phyloP scores from a whole-genome alignment of 2,113 vertebrate species.

The Anas platyrhynchos region DNA sequence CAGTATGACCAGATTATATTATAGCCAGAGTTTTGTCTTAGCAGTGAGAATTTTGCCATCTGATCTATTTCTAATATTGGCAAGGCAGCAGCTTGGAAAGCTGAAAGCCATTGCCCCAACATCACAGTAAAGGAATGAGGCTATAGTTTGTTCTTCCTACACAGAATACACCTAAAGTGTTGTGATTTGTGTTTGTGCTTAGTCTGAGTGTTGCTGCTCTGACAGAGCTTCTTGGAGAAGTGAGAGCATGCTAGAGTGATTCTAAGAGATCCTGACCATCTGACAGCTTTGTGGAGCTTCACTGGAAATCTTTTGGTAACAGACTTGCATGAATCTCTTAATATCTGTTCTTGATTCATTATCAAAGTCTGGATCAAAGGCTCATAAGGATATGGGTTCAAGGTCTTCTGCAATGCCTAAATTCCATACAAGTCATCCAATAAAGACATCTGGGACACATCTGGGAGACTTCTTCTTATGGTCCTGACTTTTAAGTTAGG shows the following conservation, averaged over 20 bases:
- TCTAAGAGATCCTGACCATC: neutral
- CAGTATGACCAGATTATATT: neutral
- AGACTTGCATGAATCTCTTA: neutral
- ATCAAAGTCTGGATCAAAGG: neutral
- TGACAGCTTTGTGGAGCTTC: neutral
- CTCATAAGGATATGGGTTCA: neutral
- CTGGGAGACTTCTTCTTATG: neutral
- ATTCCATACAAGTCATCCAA: neutral
- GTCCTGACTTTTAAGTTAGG: fast-evolving
- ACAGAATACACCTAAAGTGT: neutral
- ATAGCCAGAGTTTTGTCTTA: neutral
- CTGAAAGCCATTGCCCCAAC: neutral
- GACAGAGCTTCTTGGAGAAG: neutral
- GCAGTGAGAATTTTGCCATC: neutral
- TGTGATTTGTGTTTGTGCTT: neutral
- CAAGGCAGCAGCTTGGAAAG: neutral
- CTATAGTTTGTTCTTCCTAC: neutral
- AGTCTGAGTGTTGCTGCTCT: neutral
- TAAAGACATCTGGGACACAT: neutral
- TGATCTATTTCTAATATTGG: neutral
- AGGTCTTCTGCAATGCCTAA: neutral
- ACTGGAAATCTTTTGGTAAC: neutral
- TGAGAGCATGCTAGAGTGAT: neutral
- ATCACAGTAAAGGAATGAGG: neutral
- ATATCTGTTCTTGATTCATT: neutral